Evolutionary conservation across 2,113 vertebrate species (phyloP), one percentile per base, ranked within the genome.

Genomic region (Castor canadensis): DNA sequence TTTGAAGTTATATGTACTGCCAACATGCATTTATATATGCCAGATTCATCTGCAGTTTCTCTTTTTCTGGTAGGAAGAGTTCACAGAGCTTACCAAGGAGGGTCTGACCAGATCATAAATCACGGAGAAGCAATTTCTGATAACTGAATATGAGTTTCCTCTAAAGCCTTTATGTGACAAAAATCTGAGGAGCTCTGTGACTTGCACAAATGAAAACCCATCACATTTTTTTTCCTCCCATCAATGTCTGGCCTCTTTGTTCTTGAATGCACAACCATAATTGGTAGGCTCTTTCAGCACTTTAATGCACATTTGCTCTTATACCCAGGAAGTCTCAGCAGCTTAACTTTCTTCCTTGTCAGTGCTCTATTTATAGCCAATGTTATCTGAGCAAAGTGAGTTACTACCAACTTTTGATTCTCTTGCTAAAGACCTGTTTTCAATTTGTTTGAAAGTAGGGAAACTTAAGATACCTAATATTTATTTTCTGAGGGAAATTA

Each of bases 101-200:
- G 89, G 49, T 35, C 93, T 84, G 86, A 94, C 91, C 94, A 89
- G 93, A 97, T 94, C 96, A 97, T 97, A 96, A 97, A 98, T 97
- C 97, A 97, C 72, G 66, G 43, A 43, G 79, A 96, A 96, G 64
- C 93, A 97, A 96, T 94, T 97, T 97, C 95, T 97, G 96, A 94
- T 97, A 97, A 97, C 86, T 91, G 93, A 95, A 95, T 94, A 95
- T 84, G 97, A 95, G 86, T 89, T 97, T 96, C 86, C 87, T 95
- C 86, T 73, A 89, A 93, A 95, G 97, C 79, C 89, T 90, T 97
- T 75, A 80, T 73, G 69, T 95, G 94, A 93, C 7, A 20, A 91
- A 93, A 58, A 71, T 84, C 69, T 64, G 76, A 94, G 45, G 49
- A 52, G 45, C 43, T 90, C 54, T 85, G 49, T 47, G 82, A 92